Base-by-base conservation (phyloP, 2,797 vertebrate species). In the Gadopsis marmoratus region DNA sequence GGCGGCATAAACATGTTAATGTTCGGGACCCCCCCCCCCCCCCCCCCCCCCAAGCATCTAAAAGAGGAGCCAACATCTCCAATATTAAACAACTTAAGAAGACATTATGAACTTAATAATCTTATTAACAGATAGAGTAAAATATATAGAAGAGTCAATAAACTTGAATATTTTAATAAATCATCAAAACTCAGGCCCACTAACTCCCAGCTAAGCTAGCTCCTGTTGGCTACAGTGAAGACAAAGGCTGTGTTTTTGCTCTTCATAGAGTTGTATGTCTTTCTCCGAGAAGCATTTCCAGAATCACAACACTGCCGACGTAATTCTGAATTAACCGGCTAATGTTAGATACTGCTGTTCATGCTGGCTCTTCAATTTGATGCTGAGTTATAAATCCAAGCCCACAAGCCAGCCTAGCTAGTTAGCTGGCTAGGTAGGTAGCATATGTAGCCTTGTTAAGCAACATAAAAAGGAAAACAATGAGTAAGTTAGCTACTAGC, bases 81-180 rank as follows among this genome's bases (percentile, higher is more conserved):
- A 43, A 55, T 50, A 54, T 64, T 51, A 60, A 50, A 68, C 13
- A 26, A 63, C 48, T 61, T 51, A 75, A 29, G 10, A 62, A 29
- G 5, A 62, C 10, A 4, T 58, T 29, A 12, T 37, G 23, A 45
- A 54, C 29, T 58, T 60, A 59, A 67, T 51, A 21, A 33, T 37
- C 2, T 16, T 5, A 43, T 54, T 5, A 56, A 48, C 31, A 54
- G 3, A 33, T 21, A 21, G 13, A 26, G 33, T 26, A 13, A 31
- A 61, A 39, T 50, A 10, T 16, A 21, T 5, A 33, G 41, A 61
- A 73, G n/a, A 67, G 26, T 33, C 62, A 37, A 64, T 17, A 29
- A 58, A 41, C 14, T 41, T 41, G 54, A 59, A 60, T 45, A 23
- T 23, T 56, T 67, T 7, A 45, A 53, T 21, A 54, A n/a, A 69